Evolutionary conservation across 2,113 vertebrate genomes (phyloP), one percentile per base, ranked within the genome.

Genomic region (Melanostigma gelatinosum): DNA sequence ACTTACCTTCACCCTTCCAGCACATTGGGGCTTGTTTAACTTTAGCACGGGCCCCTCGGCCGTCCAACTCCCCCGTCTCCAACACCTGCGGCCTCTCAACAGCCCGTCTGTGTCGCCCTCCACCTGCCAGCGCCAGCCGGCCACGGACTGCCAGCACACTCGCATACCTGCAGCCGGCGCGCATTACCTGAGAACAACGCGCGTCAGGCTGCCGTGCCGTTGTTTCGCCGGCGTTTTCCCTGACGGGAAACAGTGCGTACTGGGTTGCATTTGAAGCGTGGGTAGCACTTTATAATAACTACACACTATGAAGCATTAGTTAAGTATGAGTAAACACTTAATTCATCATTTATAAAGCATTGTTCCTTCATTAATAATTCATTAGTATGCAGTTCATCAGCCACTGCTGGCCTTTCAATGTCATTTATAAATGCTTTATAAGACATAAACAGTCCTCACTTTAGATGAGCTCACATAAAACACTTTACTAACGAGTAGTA

Each of bases 71-170:
- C 52, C 32, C 55, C 50, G 79, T 88, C 85, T 88, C 57, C 80
- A 54, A 68, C 87, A 87, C 85, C 85, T 87, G 87, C 1, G 74
- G 87, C 87, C 85, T 89, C 87, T 90, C 87, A 88, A 75, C 87
- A 82, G 85, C 74, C 80, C 57, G 80, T 87, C 85, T 87, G 79
- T 80, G 83, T 87, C 88, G 60, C 85, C 52, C 50, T 65, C 72
- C 82, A 79, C 66, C 62, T 60, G 83, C 85, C 85, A 60, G 72
- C 27, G 57, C 84, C 80, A 34, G 75, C 73, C 29, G 27, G 50
- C 76, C 29, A 3, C 1, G 0, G 46, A 8, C 75, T 82, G 88
- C 82, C 79, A 87, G 69, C 62, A 64, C 60, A 38, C 52, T 69
- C 40, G 40, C 5, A 77, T 40, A 72, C 79, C 29, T 3, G 71